Evolutionary conservation across 2,113 vertebrate species (phyloP).

Genomic region (Ciconia boyciana): DNA sequence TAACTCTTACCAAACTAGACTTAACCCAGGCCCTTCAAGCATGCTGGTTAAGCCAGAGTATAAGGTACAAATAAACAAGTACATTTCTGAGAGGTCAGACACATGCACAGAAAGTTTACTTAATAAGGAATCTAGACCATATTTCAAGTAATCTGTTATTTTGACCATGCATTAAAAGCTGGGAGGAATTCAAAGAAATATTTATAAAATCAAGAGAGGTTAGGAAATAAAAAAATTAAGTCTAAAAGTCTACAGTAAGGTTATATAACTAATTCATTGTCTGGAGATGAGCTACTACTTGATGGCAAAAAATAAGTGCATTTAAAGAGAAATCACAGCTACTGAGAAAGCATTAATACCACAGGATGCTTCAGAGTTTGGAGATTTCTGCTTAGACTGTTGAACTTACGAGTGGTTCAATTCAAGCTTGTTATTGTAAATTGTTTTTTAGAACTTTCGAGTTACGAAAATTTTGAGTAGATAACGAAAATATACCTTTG

Average conservation of each 20-base stretch:
- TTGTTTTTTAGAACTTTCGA: neutral
- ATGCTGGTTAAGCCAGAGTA: neutral
- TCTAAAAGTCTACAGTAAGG: neutral
- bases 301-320: neutral
- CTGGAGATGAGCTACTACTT: neutral
- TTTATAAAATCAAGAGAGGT: neutral
- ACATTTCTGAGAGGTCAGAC: conserved; percentile 9
- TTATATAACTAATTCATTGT: neutral
- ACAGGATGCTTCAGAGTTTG: neutral
- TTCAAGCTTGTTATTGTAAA: neutral
- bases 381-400: neutral
- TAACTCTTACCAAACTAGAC: neutral
- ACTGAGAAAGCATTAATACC: neutral
- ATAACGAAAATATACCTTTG: neutral
- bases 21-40: neutral
- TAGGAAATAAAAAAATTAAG: neutral
- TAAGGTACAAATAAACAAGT: conserved; percentile 20
- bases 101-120: neutral
- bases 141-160: conserved; percentile 3
- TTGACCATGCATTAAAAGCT: neutral
- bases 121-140: neutral
- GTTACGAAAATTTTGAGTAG: neutral
- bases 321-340: neutral
- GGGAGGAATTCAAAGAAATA: neutral
- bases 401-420: neutral